Evolutionary conservation across 2,797 vertebrate species (phyloP), one percentile per base, ranked within the genome.

Genomic region (Danionella dracula): DNA sequence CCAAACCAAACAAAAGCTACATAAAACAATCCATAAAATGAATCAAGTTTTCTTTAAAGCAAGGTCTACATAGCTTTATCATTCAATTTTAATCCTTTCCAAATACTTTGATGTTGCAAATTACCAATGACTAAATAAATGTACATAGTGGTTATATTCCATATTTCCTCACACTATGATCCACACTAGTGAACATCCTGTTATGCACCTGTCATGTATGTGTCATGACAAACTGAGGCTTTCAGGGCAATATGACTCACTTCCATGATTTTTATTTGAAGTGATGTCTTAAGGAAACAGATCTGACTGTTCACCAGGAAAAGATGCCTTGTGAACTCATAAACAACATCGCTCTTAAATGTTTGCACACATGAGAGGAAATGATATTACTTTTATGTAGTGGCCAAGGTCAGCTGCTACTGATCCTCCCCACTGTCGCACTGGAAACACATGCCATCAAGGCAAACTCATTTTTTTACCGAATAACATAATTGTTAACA

Each of bases 181-280:
- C 38, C 3, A 49, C 41, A 64, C 68, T 81, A 64, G 71, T 78
- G 80, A 77, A 80, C 82, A 89, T 91, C 89, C 90, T 90, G 90
- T 89, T 89, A 88, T 87, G 82, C 84, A 88, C 78, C 85, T 87
- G 86, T 87, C 83, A 85, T 82, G 6, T 83, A 84, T 70, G 76
- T 78, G 73, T 84, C 82, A 75, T 73, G 78, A 69, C 76, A 73
- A 79, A 78, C 79, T 81, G 79, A 74, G 64, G 77, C 74, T 79
- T 81, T 78, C 62, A 68, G 83, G 84, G 71, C 62, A 70, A 49
- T 67, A 74, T 88, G 87, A 90, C 74, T 90, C 86, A 90, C 81
- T 87, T 91, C 90, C 87, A 73, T 68, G 74, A 54, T 78, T 79
- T 81, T 86, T 81, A 81, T 83, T 89, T 87, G 87, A 90, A 89